Conservation (phyloP, 2,888 invertebrate species). For the Dolichopus griseipennis region DNA sequence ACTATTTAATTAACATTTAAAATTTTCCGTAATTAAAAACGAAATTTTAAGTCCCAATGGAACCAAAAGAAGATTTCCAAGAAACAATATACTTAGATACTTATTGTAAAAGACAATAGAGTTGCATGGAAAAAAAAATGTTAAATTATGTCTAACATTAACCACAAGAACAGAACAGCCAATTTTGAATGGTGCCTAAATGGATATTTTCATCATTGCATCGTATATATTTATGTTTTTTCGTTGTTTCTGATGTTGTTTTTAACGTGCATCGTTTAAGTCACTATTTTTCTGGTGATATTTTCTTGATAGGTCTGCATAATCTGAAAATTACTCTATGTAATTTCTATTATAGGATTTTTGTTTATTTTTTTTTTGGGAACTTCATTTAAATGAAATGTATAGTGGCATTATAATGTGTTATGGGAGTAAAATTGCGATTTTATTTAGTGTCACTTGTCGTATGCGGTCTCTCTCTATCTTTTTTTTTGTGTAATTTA, state of each 20-base stretch:
- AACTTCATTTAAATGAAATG: background rate
- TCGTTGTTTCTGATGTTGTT: background rate
- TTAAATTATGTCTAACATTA: slow-evolving; percentile 1
- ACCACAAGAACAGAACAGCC: background rate
- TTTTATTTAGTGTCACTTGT: slow-evolving; percentile 4
- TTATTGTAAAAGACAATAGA: no score
- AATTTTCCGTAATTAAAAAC: no score
- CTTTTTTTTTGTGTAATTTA: background rate
- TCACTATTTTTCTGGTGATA: background rate
- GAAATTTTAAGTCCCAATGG: no score
- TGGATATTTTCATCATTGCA: background rate
- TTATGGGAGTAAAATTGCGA: background rate
- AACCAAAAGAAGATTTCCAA: no score
- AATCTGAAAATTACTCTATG: background rate
- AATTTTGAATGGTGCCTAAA: background rate
- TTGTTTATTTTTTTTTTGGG: background rate
- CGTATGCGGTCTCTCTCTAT: background rate
- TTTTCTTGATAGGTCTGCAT: background rate
- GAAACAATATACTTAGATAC: no score
- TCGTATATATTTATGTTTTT: background rate
- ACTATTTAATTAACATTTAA: no score
- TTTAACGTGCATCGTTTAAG: background rate
- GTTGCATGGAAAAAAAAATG: background rate
- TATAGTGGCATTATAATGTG: background rate
- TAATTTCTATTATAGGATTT: background rate